Evolutionary conservation across 2,888 invertebrate genomes (phyloP).

Genomic region (Rugalucina vietnamica): DNA sequence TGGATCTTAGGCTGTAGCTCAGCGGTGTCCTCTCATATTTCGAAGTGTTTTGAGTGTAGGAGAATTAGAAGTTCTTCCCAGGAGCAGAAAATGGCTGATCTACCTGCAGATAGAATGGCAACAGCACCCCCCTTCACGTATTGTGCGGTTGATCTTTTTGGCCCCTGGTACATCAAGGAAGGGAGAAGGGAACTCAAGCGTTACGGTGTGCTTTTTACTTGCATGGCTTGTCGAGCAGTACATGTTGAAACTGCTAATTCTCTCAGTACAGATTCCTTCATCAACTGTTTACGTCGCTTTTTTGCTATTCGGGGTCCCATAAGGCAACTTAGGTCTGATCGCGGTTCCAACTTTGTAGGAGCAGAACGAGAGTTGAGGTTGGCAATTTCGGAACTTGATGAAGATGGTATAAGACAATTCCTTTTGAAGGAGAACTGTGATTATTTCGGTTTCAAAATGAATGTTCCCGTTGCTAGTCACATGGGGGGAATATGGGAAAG

Average conservation of each 20-base stretch:
- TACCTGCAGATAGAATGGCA: slow-evolving; percentile 76
- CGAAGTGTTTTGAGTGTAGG: slow-evolving; percentile 74
- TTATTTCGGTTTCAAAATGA: slow-evolving; percentile 46
- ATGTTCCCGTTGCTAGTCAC: slow-evolving; percentile 67
- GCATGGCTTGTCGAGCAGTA: slow-evolving; percentile 74
- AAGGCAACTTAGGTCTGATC: slow-evolving; percentile 59
- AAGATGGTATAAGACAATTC: neutral
- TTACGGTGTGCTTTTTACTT: slow-evolving; percentile 78
- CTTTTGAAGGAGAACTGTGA: slow-evolving; percentile 13
- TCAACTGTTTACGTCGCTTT: slow-evolving; percentile 60
- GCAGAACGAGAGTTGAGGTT: slow-evolving; percentile 49
- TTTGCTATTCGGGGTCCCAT: slow-evolving; percentile 63
- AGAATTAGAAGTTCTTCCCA: slow-evolving; percentile 56
- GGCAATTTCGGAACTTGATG: slow-evolving; percentile 7
- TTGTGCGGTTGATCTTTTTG: slow-evolving; percentile 79
- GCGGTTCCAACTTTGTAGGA: slow-evolving; percentile 69
- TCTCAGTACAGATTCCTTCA: slow-evolving; percentile 63
- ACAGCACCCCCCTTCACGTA: slow-evolving; percentile 73
- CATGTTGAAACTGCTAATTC: slow-evolving; percentile 70
- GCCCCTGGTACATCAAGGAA: slow-evolving; percentile 73
- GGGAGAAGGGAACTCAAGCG: slow-evolving; percentile 72
- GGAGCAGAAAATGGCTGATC: slow-evolving; percentile 76
- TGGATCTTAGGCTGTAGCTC: slow-evolving; percentile 75
- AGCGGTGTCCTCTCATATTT: slow-evolving; percentile 60
- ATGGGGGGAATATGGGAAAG: slow-evolving; percentile 72